Percentiles rank a stretch among this genome's conserved stretches.
These are phyloP conservation scores for Trogon surrucura DNA, from an alignment of 2,113 vertebrate species.

Conservation along the genomic window DNA sequence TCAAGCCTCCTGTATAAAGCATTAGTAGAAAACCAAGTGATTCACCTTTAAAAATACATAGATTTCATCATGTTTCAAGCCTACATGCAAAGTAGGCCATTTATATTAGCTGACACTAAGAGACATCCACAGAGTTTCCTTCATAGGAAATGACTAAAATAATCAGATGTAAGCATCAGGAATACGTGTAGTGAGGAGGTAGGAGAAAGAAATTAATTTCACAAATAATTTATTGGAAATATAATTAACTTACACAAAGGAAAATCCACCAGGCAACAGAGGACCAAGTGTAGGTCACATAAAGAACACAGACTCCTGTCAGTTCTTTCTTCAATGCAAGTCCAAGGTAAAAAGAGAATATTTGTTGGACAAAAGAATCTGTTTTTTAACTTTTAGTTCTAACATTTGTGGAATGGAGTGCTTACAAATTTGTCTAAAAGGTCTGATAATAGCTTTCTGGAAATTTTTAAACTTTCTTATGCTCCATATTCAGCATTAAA, in stretches of 20 bases:
- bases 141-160: background rate
- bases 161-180: background rate
- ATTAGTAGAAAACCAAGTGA: background rate
- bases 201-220: background rate
- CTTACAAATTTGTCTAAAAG: background rate
- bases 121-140: background rate
- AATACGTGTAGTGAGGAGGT: background rate
- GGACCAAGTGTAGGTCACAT: background rate
- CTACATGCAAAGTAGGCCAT: background rate
- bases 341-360: background rate
- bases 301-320: background rate
- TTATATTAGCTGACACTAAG: background rate
- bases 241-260: background rate
- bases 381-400: background rate
- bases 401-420: background rate
- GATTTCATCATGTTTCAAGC: background rate
- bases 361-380: background rate
- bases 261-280: background rate
- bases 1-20: background rate
- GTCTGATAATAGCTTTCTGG: background rate
- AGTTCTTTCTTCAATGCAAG: background rate
- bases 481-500: background rate
- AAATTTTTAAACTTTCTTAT: background rate
- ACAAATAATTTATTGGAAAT: background rate
- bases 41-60: background rate